A percentile compares a stretch with the other conserved stretches of the same genome.
Evolutionary conservation across 2,113 vertebrate genomes (phyloP).

Genomic region (Laticauda colubrina): DNA sequence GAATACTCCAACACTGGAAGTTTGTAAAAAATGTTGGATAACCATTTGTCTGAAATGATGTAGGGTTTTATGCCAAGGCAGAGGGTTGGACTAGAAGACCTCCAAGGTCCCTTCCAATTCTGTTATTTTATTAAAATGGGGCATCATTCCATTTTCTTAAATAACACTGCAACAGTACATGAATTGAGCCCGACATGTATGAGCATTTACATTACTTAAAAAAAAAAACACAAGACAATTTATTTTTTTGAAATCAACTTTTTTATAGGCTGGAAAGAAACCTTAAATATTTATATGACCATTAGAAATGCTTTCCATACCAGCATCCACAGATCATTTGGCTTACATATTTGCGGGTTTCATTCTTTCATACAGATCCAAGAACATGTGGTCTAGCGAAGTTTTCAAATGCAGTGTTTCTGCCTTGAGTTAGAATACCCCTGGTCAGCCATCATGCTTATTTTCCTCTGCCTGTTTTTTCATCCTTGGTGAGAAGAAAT

Average conservation of each 20-base stretch:
- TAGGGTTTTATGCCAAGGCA: not conserved
- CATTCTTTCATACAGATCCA: slow-evolving; percentile 75
- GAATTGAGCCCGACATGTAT: slow-evolving; percentile 16
- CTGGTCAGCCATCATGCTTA: slow-evolving; percentile 53
- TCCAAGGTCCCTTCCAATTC: not conserved
- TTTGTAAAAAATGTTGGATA: not conserved
- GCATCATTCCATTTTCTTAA: slow-evolving; percentile 1
- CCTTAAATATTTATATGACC: slow-evolving; percentile 69
- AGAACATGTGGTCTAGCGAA: slow-evolving; percentile 79
- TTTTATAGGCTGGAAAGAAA: slow-evolving; percentile 53
- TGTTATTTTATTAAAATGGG: not conserved
- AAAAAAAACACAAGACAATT: slow-evolving; percentile 23
- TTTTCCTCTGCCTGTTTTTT: slow-evolving; percentile 62
- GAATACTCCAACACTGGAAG: not conserved
- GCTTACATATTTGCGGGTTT: slow-evolving; percentile 57
- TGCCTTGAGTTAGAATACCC: slow-evolving; percentile 65
- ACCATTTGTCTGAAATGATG: not conserved
- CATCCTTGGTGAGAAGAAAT: slow-evolving; percentile 48
- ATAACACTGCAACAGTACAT: not conserved
- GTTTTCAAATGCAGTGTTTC: slow-evolving; percentile 73
- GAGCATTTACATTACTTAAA: slow-evolving; percentile 1
- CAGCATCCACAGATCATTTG: slow-evolving; percentile 67
- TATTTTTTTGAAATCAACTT: slow-evolving; percentile 50
- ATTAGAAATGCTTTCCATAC: slow-evolving; percentile 61
- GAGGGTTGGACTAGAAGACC: not conserved